Percentiles rank a stretch among this genome's conserved stretches.
Conservation (phyloP, 1,140 invertebrate species). For the Drosophila littoralis region DNA sequence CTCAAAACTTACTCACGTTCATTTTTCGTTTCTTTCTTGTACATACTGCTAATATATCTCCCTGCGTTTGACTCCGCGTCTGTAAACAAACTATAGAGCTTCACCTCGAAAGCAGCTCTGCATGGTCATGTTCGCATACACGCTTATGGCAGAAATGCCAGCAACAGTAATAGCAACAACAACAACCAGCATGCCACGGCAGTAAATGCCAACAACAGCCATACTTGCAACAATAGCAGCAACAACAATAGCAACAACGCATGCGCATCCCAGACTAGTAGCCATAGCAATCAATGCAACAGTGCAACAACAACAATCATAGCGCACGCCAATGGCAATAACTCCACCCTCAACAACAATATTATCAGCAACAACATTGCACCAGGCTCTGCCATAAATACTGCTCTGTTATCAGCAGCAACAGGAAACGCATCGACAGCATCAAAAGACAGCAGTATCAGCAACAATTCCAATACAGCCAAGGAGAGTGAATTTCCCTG, state of each 20-base stretch:
- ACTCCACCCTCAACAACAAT: slow-evolving; percentile 31
- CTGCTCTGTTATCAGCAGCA: slow-evolving; percentile 1
- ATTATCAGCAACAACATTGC: slow-evolving; percentile 22
- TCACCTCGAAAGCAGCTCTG: slow-evolving; percentile 91
- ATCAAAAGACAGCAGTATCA: slow-evolving; percentile 31
- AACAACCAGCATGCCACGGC: slow-evolving; percentile 48
- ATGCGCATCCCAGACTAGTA: slow-evolving; percentile 27
- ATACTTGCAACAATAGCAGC: slow-evolving; percentile 19
- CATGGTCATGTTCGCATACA: slow-evolving; percentile 91
- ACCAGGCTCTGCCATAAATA: slow-evolving; percentile 2
- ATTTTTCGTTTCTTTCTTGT: slow-evolving; percentile 56
- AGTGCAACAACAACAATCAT: slow-evolving; percentile 41
- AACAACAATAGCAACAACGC: slow-evolving; percentile 41
- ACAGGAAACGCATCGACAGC: slow-evolving; percentile 9
- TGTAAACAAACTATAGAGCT: slow-evolving; percentile 87
- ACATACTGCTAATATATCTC: slow-evolving; percentile 52
- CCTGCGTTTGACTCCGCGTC: slow-evolving; percentile 14
- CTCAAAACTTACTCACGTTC: slow-evolving; percentile 23
- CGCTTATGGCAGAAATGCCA: slow-evolving; percentile 83
- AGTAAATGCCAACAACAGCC: slow-evolving; percentile 39
- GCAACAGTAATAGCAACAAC: slow-evolving; percentile 52
- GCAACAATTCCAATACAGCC: slow-evolving; percentile 45
- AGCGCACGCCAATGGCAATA: slow-evolving; percentile 25
- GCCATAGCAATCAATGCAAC: slow-evolving; percentile 27
- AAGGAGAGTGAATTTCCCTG: slow-evolving; percentile 91